phyloP scores from a whole-genome alignment of 2,888 invertebrate species.

The Sussaba pulchella region DNA sequence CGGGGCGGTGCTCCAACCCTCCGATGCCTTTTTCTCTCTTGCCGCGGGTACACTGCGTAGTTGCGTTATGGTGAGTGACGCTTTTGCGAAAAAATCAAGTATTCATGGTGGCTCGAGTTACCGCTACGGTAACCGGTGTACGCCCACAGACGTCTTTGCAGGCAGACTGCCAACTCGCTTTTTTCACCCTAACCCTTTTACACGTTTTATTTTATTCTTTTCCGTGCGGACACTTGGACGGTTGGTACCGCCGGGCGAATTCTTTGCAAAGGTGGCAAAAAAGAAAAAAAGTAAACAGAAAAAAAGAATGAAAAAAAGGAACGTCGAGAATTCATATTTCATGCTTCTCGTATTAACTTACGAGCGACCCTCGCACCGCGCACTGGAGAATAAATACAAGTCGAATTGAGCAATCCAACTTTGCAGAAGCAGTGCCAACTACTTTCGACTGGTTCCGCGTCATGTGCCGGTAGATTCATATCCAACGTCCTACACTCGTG shows the following conservation, averaged over 20 bases:
- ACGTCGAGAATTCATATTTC: conserved; percentile 68
- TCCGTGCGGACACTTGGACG: conserved; percentile 37
- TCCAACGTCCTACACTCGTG: conserved; percentile 67
- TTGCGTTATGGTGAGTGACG: conserved; percentile 11
- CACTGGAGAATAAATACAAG: conserved; percentile 70
- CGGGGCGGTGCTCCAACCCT: neutral
- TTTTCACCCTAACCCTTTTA: conserved; percentile 5
- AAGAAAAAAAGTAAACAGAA: conserved; percentile 36
- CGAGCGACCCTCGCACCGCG: conserved; percentile 32
- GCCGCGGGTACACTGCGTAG: conserved; percentile 17
- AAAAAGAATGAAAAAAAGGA: conserved; percentile 54
- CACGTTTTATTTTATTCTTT: conserved; percentile 59
- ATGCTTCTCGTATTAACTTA: conserved; percentile 69
- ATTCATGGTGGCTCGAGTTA: conserved; percentile 46
- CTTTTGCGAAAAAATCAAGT: conserved; percentile 55
- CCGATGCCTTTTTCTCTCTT: conserved; percentile 26
- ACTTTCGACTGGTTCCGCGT: conserved; percentile 54
- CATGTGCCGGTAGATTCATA: conserved; percentile 53
- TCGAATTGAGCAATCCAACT: conserved; percentile 69
- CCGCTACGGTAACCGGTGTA: conserved; percentile 17
- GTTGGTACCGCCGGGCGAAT: conserved; percentile 54
- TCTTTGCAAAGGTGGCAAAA: conserved; percentile 48
- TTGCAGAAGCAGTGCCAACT: conserved; percentile 41
- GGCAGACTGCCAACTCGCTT: conserved; percentile 31
- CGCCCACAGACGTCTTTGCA: neutral